phyloP scores from a whole-genome alignment of 30 jellyfish, hydroid and myxozoan genomes.

The Hydra vulgaris region DNA sequence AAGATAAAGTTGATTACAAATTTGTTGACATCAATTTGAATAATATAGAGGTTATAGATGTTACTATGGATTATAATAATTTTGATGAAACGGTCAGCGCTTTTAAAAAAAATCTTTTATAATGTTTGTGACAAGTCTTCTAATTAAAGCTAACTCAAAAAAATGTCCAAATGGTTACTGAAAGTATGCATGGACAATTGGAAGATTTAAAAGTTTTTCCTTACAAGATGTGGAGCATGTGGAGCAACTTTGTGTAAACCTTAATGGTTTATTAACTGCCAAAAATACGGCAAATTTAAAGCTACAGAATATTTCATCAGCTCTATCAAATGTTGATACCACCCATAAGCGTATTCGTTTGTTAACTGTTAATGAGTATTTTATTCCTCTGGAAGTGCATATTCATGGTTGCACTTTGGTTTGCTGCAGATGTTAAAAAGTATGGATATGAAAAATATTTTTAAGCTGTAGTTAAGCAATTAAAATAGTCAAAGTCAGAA shows the following conservation, averaged over 20 bases:
- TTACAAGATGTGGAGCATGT: not conserved
- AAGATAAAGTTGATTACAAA: not conserved
- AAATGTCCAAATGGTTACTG: not conserved
- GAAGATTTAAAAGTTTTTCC: not conserved
- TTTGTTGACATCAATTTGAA: not conserved
- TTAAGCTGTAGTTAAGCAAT: too few species aligned
- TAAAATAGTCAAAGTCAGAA: too few species aligned
- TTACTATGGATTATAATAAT: not conserved
- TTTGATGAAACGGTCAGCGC: not conserved
- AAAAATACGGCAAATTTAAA: not conserved
- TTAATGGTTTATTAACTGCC: not conserved
- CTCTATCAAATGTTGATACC: not conserved
- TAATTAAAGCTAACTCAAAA: not conserved
- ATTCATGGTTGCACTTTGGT: too few species aligned
- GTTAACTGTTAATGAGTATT: not conserved
- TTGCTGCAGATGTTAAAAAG: too few species aligned
- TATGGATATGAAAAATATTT: too few species aligned
- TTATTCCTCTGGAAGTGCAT: not conserved
- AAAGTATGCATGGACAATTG: not conserved
- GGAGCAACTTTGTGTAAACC: not conserved
- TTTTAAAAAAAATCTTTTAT: not conserved
- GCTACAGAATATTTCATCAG: not conserved
- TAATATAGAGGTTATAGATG: not conserved
- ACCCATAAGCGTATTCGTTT: not conserved
- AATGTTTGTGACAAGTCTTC: not conserved